Percentiles rank a stretch among this genome's conserved stretches.
phyloP scores from a whole-genome alignment of 2,888 invertebrate species.

The Hyposoter didymator region DNA sequence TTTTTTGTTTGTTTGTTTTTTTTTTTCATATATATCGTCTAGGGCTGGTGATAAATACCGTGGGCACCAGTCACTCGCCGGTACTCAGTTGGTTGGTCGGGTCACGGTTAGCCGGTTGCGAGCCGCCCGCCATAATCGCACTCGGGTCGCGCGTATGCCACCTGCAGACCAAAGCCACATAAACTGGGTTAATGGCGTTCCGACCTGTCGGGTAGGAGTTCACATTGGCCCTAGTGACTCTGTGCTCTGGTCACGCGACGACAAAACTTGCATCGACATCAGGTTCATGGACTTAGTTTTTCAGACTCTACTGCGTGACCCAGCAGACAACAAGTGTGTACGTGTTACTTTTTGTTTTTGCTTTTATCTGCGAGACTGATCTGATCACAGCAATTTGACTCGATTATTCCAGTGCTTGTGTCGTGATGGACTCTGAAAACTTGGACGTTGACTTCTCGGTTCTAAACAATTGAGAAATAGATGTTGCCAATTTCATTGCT shows the following conservation, averaged over 20 bases:
- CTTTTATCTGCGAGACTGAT: slow-evolving; percentile 79
- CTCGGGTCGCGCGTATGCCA: slow-evolving; percentile 81
- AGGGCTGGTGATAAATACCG: slow-evolving; percentile 85
- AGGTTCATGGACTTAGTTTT: slow-evolving; percentile 68
- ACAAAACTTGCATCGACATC: slow-evolving; percentile 79
- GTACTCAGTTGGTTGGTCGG: slow-evolving; percentile 83
- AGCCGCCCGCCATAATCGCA: slow-evolving; percentile 83
- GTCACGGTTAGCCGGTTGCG: slow-evolving; percentile 82
- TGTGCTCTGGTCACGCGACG: slow-evolving; percentile 83
- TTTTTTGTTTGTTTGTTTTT: slow-evolving; percentile 59
- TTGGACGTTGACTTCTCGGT: slow-evolving; percentile 78
- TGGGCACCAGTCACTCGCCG: slow-evolving; percentile 84
- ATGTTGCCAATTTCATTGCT: slow-evolving; percentile 24
- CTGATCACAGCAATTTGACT: slow-evolving; percentile 81
- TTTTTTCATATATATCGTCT: slow-evolving; percentile 79
- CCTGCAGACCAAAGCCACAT: slow-evolving; percentile 84
- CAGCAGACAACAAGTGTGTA: slow-evolving; percentile 83
- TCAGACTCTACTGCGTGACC: slow-evolving; percentile 82
- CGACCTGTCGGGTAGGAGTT: slow-evolving; percentile 78
- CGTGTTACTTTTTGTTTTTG: slow-evolving; percentile 45
- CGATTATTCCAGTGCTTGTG: slow-evolving; percentile 82
- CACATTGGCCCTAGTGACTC: slow-evolving; percentile 83
- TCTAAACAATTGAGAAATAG: slow-evolving; percentile 62
- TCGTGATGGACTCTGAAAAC: slow-evolving; percentile 80
- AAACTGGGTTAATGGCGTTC: slow-evolving; percentile 84